These are phyloP conservation scores for Piscicola geometra DNA, from an alignment of 2,888 invertebrate genomes.

Conservation along the genomic window DNA sequence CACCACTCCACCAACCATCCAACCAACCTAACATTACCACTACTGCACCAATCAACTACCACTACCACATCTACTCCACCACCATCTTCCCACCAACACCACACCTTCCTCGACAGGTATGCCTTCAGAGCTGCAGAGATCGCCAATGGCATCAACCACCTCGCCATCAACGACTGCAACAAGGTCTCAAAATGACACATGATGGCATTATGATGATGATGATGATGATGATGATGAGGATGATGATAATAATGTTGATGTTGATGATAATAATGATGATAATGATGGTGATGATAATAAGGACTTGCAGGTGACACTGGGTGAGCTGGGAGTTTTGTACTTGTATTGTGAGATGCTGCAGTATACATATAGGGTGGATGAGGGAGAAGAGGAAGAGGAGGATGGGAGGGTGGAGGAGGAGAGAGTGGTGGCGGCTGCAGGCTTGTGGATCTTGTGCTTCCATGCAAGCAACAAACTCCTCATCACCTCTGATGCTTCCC, in stretches of 20 bases:
- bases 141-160: constrained; percentile 46
- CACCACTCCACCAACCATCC: too few relatives aligned
- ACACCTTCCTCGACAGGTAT: constrained; percentile 43
- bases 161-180: constrained; percentile 44
- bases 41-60: too few relatives aligned
- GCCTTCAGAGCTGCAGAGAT: constrained; percentile 51
- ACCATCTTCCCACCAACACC: too few relatives aligned
- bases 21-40: too few relatives aligned
- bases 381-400: constrained; percentile 39
- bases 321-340: constrained; percentile 39
- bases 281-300: too few relatives aligned
- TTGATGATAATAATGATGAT: too few relatives aligned
- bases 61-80: too few relatives aligned
- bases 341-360: constrained; percentile 42
- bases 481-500: constrained; percentile 46
- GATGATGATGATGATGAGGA: too few relatives aligned
- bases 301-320: constrained; percentile 37
- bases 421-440: constrained; percentile 47
- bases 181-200: too few relatives aligned
- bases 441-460: constrained; percentile 52
- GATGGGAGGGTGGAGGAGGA: constrained; percentile 48
- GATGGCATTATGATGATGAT: too few relatives aligned
- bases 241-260: too few relatives aligned
- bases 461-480: constrained; percentile 47
- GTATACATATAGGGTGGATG: too few relatives aligned